A percentile compares a stretch with the other conserved stretches of the same genome.
These are phyloP conservation scores for Epinephelus lanceolatus DNA, from an alignment of 2,113 vertebrate species.

Conservation along the genomic window DNA sequence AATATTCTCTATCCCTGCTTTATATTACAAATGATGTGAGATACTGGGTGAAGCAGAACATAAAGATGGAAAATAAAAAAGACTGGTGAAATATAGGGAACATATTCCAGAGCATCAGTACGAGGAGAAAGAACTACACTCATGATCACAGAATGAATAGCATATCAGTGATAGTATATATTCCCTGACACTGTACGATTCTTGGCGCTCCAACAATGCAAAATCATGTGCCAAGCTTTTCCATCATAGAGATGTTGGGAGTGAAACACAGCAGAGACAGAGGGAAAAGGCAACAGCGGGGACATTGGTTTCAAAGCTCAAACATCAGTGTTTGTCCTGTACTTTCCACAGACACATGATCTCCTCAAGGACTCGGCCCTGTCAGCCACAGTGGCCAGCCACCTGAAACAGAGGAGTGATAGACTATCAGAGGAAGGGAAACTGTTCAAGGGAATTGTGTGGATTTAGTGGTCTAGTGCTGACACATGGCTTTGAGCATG, in stretches of 20 bases:
- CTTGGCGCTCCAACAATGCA: slow-evolving; percentile 5
- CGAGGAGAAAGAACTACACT: background rate
- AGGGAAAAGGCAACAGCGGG: slow-evolving; percentile 32
- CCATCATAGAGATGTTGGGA: slow-evolving; percentile 49
- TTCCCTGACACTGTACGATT: background rate
- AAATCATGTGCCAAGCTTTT: background rate
- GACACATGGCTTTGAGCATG: slow-evolving; percentile 83
- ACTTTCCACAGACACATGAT: slow-evolving; percentile 83
- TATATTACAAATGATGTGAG: slow-evolving; percentile 38
- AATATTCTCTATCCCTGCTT: slow-evolving; percentile 33
- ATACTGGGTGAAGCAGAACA: slow-evolving; percentile 32
- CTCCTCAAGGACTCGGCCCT: slow-evolving; percentile 82
- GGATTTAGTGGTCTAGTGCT: slow-evolving; percentile 84
- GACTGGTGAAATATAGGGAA: slow-evolving; percentile 8
- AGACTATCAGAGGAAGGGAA: slow-evolving; percentile 82
- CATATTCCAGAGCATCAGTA: slow-evolving; percentile 18
- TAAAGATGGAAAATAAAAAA: slow-evolving; percentile 39
- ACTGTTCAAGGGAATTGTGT: slow-evolving; percentile 81
- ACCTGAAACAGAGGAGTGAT: slow-evolving; percentile 83
- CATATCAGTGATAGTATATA: background rate
- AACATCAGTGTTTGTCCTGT: slow-evolving; percentile 77
- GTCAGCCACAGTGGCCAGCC: slow-evolving; percentile 80
- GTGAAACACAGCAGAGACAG: slow-evolving; percentile 38
- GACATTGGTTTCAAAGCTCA: slow-evolving; percentile 69
- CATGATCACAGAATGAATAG: background rate